Percentiles rank a stretch among this genome's conserved stretches.
Evolutionary conservation across 2,797 vertebrate species (phyloP).

Genomic region (Phataginus tricuspis): DNA sequence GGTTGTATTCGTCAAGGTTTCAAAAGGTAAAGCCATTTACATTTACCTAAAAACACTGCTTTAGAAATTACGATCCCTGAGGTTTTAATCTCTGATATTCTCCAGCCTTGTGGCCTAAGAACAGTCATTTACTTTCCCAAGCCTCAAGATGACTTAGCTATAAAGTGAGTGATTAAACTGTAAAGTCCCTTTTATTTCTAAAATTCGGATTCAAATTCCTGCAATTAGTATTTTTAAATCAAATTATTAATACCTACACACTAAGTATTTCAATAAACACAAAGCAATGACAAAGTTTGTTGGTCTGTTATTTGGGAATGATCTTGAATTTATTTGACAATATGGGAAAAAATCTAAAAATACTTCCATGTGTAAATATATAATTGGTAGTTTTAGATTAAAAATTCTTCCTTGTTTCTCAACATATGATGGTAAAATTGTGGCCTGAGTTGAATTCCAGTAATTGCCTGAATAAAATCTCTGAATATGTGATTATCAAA

Average conservation of each 20-base stretch:
- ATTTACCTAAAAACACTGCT: background rate
- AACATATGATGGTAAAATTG: background rate
- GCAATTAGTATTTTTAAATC: background rate
- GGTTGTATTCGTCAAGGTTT: background rate
- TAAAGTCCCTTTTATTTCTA: constrained; percentile 18
- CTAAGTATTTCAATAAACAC: constrained; percentile 1
- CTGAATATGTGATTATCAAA: background rate
- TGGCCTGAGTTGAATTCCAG: background rate
- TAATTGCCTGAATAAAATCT: background rate
- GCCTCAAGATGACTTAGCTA: background rate
- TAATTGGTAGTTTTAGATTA: background rate
- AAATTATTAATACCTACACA: constrained; percentile 9
- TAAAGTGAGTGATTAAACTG: background rate
- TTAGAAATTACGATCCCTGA: background rate
- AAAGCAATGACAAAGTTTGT: background rate
- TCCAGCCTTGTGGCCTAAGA: background rate
- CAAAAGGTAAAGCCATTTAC: background rate
- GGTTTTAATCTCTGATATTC: background rate
- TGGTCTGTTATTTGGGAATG: constrained; percentile 8
- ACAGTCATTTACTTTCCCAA: background rate
- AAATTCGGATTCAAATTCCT: constrained; percentile 14
- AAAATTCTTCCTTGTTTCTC: background rate
- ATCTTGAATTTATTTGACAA: constrained; percentile 34
- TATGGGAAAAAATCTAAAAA: background rate
- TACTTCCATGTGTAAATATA: background rate